Evolutionary conservation across 2,888 invertebrate species (phyloP).

Genomic region (Sinelater perroti): DNA sequence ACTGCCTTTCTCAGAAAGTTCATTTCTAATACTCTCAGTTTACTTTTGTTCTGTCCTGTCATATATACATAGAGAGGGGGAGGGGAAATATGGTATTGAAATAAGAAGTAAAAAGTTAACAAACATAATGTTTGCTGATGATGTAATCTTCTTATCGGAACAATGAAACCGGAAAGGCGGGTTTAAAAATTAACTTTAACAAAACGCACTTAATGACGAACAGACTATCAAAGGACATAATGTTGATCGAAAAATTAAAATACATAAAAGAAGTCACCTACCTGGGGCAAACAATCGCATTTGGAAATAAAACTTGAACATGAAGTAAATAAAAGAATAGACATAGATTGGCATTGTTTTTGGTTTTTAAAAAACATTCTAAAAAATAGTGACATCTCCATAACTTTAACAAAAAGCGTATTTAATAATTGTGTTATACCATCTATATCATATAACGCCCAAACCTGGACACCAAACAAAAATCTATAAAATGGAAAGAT

Average conservation of each 20-base stretch:
- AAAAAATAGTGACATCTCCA: slow-evolving; percentile 7
- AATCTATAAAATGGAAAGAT: slow-evolving; percentile 7
- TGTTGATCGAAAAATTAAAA: not conserved
- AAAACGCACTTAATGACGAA: not conserved
- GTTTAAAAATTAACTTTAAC: not conserved
- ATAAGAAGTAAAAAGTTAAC: not conserved
- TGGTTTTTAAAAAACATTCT: slow-evolving; percentile 3
- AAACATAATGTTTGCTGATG: slow-evolving; percentile 1
- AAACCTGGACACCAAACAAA: slow-evolving; percentile 4
- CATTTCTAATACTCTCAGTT: no score
- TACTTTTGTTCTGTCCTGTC: no score
- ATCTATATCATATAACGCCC: not conserved
- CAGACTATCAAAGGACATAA: not conserved
- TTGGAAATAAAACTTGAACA: not conserved
- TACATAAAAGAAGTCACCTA: slow-evolving; percentile 1
- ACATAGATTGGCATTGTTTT: not conserved
- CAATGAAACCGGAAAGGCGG: not conserved
- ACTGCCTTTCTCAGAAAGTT: no score
- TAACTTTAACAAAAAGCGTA: not conserved
- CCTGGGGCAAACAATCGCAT: not conserved
- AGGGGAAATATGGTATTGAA: no score
- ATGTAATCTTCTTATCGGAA: not conserved
- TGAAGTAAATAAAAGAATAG: not conserved
- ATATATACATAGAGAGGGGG: no score
- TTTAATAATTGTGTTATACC: slow-evolving; percentile 4